Percentiles rank a stretch among this genome's conserved stretches.
Conservation (phyloP, 2,797 vertebrate species). For the Macrochelys suwanniensis region DNA sequence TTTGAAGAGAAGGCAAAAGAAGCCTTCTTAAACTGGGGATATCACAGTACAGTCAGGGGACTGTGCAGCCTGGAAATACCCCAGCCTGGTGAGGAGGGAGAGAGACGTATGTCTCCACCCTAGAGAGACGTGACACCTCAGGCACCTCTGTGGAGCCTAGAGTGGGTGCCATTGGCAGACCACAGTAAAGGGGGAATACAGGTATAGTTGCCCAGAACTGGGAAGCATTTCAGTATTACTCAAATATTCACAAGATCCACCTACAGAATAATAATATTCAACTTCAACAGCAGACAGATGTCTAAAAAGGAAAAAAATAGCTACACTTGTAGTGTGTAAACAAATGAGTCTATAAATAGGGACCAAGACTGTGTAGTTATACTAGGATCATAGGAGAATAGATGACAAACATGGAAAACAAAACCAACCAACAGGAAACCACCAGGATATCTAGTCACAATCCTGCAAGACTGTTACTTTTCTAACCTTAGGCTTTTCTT, state of each 20-base stretch:
- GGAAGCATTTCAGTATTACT: neutral
- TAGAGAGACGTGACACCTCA: too few species aligned
- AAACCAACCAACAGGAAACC: conserved; percentile 7
- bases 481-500: conserved; percentile 81
- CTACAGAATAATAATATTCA: neutral
- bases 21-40: too few species aligned
- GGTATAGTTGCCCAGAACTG: neutral
- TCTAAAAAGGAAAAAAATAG: neutral
- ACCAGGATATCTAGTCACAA: neutral
- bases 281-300: fast-evolving
- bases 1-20: too few species aligned
- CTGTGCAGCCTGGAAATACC: too few species aligned
- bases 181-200: too few species aligned
- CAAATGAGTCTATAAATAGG: neutral
- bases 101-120: too few species aligned
- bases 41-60: too few species aligned
- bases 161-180: too few species aligned
- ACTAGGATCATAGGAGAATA: neutral
- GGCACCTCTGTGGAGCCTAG: too few species aligned
- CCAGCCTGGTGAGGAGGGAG: too few species aligned
- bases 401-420: neutral
- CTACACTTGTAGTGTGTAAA: neutral
- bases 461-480: conserved; percentile 26
- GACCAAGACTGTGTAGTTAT: neutral
- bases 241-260: fast-evolving